Base-by-base conservation (phyloP, 2,797 vertebrate genomes). In the Rhadinocentrus ornatus region DNA sequence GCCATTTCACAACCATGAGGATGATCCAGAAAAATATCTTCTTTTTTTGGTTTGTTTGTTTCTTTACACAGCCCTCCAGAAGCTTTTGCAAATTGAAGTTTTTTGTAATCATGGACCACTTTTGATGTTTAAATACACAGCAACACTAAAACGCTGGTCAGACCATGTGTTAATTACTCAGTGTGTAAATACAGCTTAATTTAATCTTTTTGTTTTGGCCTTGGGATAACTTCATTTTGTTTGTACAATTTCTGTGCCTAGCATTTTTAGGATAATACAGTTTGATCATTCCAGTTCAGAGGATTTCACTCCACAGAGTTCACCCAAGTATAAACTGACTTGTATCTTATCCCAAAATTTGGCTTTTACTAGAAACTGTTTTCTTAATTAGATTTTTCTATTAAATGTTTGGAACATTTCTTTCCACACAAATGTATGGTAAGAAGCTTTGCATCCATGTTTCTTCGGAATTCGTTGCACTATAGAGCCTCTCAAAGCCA, bases 121-220 rank as follows among this genome's bases (percentile, higher is more conserved):
- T 87, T 79, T 76, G 56, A 86, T 65, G 66, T 78, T 81, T 48
- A 66, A 80, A 22, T 67, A 80, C 68, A 77, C 46, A 61, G 77
- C 76, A 93, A 95, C 94, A 95, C 94, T 95, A 95, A 85, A 91
- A 89, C 87, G 88, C 84, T 93, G 90, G 88, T 88, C 64, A 74
- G 62, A 76, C 73, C 69, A 75, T 16, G 80, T 81, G 87, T 80
- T 66, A 75, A 86, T 83, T 89, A 89, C 79, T 85, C 62, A 20
- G 67, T 50, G 26, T 88, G 88, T 90, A 88, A 73, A 92, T 88
- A 92, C 62, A 54, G 37, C 71, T 89, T 86, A 90, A 93, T 90
- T 93, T 92, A 91, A 90, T 65, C 56, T 75, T 63, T 75, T 53
- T 61, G 55, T 76, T 81, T 85, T 79, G 80, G 75, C 71, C 76